Base-by-base conservation (phyloP, 2,113 vertebrate genomes). In the Pterocles orientalis region DNA sequence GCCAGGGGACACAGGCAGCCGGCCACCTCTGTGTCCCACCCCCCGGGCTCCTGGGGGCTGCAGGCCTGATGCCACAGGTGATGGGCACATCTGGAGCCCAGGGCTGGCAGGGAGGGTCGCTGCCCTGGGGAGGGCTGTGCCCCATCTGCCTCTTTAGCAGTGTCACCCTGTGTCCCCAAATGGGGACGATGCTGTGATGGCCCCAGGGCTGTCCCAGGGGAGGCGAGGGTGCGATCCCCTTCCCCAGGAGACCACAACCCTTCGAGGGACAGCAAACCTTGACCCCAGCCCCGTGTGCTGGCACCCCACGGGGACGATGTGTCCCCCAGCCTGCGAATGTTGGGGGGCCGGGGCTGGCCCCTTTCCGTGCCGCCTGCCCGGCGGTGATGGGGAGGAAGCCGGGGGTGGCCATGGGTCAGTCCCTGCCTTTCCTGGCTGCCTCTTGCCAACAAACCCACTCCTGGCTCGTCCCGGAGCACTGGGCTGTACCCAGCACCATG, bases 381-480 rank as follows among this genome's bases (percentile, higher is more conserved):
- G 50, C 2, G 9, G 69, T 50, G 92, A 92, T 4, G 14, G 1
- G 24, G 73, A 94, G 93, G 94, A 94, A 95, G 72, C 84, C 19
- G 2, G 51, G 34, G 79, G 16, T 20, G 20, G 3, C 16, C 3
- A 9, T 81, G 15, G 92, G 26, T 86, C 89, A 2, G 66, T 71
- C 81, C 86, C 95, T 66, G 86, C 89, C 73, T 85, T 95, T 96
- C 95, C 94, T 93, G 94, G 69, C 70, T n/a, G 33, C 31, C 5
- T 70, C 61, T 71, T 3, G 45, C 84, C 94, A 85, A 73, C 53
- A 92, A 83, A 18, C 14, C 45, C 7, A 0, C 18, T 83, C 57
- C 80, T 6, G 51, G 33, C 66, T 47, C 1, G 0, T 18, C 33
- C 31, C 1, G 7, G 64, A 23, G 26, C 5, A 0, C 57, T 23